Evolutionary conservation across 2,888 invertebrate species (phyloP).

Genomic region (Germaria angustata): DNA sequence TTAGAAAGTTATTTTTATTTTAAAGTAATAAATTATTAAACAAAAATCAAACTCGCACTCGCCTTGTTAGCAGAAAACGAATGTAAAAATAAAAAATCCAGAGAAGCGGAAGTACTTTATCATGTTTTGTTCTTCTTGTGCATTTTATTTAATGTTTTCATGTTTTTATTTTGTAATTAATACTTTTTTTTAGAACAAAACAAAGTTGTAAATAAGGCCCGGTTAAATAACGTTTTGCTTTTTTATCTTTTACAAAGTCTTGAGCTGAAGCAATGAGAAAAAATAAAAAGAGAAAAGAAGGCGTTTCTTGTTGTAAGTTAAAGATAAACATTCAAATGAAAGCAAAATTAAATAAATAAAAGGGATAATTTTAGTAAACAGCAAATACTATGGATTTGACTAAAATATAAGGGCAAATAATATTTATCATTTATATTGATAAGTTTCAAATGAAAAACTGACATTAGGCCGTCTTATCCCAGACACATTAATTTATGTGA

Average conservation of each 20-base stretch:
- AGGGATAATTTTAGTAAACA: neutral
- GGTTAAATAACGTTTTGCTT: slow-evolving; percentile 24
- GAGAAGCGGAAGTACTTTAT: slow-evolving; percentile 59
- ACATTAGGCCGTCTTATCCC: too few relatives aligned
- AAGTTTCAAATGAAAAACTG: neutral
- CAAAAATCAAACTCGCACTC: slow-evolving; percentile 25
- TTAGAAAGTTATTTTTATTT: slow-evolving; percentile 40
- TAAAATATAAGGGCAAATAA: neutral
- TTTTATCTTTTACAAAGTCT: slow-evolving; percentile 25
- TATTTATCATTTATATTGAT: neutral
- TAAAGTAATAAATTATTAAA: slow-evolving; percentile 34
- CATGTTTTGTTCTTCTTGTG: slow-evolving; percentile 33
- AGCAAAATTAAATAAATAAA: neutral
- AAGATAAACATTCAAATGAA: slow-evolving; percentile 32
- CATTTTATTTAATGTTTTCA: neutral
- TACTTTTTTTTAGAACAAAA: slow-evolving; percentile 11
- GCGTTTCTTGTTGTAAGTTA: slow-evolving; percentile 16
- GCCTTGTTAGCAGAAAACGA: slow-evolving; percentile 28
- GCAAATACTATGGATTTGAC: neutral
- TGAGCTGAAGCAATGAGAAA: slow-evolving; percentile 10
- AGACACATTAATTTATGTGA: too few relatives aligned
- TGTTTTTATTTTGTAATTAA: slow-evolving; percentile 53
- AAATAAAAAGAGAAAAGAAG: slow-evolving; percentile 2
- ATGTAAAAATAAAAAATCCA: neutral
- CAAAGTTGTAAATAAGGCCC: slow-evolving; percentile 32